These are phyloP conservation scores for Engraulis encrasicolus DNA, from an alignment of 2,113 vertebrate genomes.

Conservation along the genomic window DNA sequence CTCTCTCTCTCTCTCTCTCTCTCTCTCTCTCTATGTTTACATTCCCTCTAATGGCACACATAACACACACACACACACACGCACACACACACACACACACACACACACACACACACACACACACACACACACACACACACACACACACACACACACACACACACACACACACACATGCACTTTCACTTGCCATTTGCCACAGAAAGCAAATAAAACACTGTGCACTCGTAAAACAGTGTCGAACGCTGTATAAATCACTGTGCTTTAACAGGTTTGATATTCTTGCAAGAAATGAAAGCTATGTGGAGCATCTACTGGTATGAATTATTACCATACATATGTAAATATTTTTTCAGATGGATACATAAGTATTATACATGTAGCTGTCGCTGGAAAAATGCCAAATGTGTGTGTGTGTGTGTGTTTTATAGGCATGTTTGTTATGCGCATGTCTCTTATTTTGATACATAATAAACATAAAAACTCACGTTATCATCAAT, in stretches of 20 bases:
- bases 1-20: too few relatives aligned
- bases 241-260: not conserved
- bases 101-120: too few relatives aligned
- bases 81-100: too few relatives aligned
- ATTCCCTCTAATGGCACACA: not conserved
- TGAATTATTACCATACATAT: not conserved
- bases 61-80: too few relatives aligned
- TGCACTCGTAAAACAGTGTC: not conserved
- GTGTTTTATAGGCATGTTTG: not conserved
- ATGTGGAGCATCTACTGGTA: not conserved
- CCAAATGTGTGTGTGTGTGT: not conserved
- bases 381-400: not conserved
- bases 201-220: not conserved
- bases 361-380: not conserved
- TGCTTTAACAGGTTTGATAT: not conserved
- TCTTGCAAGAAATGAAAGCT: not conserved
- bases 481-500: not conserved
- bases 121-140: too few relatives aligned
- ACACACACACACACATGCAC: too few relatives aligned
- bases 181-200: not conserved
- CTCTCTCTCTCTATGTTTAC: not conserved
- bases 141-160: too few relatives aligned
- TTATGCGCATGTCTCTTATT: not conserved
- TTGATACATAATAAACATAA: not conserved
- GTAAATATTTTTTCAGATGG: not conserved